Conservation (phyloP, 1,140 invertebrate species). For the Papilio glaucus region DNA sequence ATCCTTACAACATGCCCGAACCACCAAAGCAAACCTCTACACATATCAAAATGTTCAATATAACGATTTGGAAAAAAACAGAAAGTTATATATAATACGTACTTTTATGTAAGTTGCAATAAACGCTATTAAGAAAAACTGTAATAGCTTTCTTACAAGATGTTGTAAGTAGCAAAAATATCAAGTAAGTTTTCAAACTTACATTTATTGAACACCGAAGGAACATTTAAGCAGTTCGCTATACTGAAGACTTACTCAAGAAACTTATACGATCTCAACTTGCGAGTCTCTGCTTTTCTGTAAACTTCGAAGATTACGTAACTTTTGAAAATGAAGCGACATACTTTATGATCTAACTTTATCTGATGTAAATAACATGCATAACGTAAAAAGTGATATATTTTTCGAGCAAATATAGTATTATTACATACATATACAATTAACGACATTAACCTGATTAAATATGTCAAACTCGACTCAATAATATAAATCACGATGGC, state of each 20-base stretch:
- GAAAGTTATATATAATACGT: no score
- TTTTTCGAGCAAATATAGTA: no score
- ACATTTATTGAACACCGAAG: slow-evolving; percentile 21
- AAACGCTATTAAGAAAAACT: neutral
- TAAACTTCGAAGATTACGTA: slow-evolving; percentile 29
- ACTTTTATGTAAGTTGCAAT: no score
- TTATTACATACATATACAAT: no score
- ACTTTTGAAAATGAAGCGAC: slow-evolving; percentile 21
- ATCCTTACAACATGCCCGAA: no score
- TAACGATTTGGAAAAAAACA: no score
- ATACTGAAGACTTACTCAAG: slow-evolving; percentile 18
- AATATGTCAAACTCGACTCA: no score
- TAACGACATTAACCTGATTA: no score
- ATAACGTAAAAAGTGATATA: neutral
- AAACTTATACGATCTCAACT: slow-evolving; percentile 24
- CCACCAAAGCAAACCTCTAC: no score
- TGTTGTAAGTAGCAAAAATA: slow-evolving; percentile 11
- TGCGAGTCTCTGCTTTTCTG: slow-evolving; percentile 16
- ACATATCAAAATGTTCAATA: no score
- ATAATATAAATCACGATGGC: no score
- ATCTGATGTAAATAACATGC: neutral
- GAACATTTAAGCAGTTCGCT: slow-evolving; percentile 21
- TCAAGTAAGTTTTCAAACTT: slow-evolving; percentile 7
- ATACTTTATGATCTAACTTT: neutral
- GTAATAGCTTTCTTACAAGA: slow-evolving; percentile 14